These are phyloP conservation scores for Sebastes dallii DNA, from an alignment of 2,797 vertebrate species.

Conservation along the genomic window DNA sequence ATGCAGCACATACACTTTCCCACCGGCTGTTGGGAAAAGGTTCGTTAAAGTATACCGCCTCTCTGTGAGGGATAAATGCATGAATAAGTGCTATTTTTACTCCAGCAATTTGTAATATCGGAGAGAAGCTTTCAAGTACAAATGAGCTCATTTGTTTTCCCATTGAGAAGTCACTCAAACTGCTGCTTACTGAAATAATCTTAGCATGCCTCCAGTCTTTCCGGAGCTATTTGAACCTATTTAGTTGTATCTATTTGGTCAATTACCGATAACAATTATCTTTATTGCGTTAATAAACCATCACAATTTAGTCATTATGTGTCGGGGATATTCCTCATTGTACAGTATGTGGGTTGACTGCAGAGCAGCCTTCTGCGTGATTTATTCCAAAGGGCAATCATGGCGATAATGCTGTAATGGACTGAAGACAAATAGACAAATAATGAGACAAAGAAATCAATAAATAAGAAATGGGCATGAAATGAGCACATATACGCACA, in stretches of 20 bases:
- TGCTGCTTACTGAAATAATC: conserved; percentile 38
- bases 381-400: conserved; percentile 72
- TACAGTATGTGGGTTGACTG: conserved; percentile 45
- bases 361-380: conserved; percentile 54
- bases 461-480: conserved; percentile 72
- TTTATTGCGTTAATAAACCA: conserved; percentile 66
- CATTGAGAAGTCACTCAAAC: conserved; percentile 38
- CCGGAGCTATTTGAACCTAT: conserved; percentile 31
- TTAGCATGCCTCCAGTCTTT: conserved; percentile 6
- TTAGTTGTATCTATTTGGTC: conserved; percentile 54
- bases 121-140: conserved; percentile 64
- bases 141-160: conserved; percentile 66
- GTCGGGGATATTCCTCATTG: conserved; percentile 56
- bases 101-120: conserved; percentile 59
- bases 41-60: conserved; percentile 36
- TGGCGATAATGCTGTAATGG: conserved; percentile 66
- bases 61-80: conserved; percentile 35
- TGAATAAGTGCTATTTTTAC: conserved; percentile 60
- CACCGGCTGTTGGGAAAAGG: conserved; percentile 8
- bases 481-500: conserved; percentile 50
- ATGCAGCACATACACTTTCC: conserved; percentile 9
- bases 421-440: conserved; percentile 72
- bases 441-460: conserved; percentile 77
- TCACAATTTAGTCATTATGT: conserved; percentile 62
- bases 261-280: conserved; percentile 68